These are phyloP conservation scores for Pristionchus exspectatus DNA, from an alignment of 2,888 invertebrate species.

Conservation along the genomic window DNA sequence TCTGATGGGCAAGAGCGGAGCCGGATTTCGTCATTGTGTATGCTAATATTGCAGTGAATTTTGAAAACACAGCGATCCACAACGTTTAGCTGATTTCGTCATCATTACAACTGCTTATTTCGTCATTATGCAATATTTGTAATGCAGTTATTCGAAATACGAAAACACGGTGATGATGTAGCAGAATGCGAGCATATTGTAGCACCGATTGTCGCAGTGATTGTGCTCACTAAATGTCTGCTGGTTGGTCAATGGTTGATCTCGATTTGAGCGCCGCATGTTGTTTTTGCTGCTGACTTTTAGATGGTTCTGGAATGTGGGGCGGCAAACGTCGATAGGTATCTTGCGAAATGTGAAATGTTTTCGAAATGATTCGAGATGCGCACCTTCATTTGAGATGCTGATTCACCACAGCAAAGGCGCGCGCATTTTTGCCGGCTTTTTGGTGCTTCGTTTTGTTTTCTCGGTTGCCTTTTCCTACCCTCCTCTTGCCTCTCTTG, in stretches of 20 bases:
- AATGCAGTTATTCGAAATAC: background rate
- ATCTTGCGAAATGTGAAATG: background rate
- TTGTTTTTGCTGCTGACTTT: background rate
- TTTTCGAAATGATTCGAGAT: constrained; percentile 6
- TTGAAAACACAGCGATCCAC: too few species aligned
- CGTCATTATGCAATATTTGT: background rate
- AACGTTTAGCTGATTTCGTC: too few species aligned
- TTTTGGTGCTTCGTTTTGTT: background rate
- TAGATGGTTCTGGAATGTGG: constrained; percentile 26
- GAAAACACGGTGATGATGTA: too few species aligned
- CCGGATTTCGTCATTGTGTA: too few species aligned
- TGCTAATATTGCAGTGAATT: too few species aligned
- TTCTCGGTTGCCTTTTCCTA: background rate
- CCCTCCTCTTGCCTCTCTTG: background rate
- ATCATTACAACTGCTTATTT: background rate
- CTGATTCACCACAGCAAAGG: background rate
- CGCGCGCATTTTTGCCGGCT: background rate
- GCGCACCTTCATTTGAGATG: background rate
- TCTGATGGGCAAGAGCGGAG: background rate
- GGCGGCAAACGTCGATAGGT: background rate
- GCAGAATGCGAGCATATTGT: background rate
- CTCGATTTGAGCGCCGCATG: background rate
- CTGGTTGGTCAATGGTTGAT: background rate
- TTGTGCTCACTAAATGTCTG: background rate
- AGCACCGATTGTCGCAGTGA: background rate